Evolutionary conservation across 2,797 vertebrate species (phyloP).

Genomic region (Lerista edwardsae): DNA sequence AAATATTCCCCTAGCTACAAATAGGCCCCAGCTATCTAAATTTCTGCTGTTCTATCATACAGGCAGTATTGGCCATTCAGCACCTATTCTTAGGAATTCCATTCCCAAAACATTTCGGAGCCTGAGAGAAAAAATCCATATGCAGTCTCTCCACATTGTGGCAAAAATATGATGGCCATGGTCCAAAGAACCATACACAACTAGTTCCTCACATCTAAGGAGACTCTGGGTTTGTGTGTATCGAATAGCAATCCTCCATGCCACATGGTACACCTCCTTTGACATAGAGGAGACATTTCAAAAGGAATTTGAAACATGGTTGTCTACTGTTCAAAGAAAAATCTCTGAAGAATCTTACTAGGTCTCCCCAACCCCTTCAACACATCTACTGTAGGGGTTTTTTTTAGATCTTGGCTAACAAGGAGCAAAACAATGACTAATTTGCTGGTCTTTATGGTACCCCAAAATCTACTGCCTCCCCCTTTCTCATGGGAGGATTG

Average conservation of each 20-base stretch:
- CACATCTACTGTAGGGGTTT: not conserved
- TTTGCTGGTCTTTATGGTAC: not conserved
- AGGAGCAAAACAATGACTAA: not conserved
- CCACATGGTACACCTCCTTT: not conserved
- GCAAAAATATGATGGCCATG: not conserved
- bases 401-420: not conserved
- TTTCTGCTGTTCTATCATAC: not conserved
- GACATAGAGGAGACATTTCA: not conserved
- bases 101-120: not conserved
- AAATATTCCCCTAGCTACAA: not conserved
- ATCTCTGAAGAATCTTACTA: not conserved
- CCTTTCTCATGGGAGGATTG: not conserved
- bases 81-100: not conserved
- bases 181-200: not conserved
- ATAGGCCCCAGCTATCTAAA: not conserved
- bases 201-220: not conserved
- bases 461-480: not conserved
- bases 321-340: not conserved
- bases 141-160: not conserved
- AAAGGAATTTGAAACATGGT: not conserved
- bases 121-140: not conserved
- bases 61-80: not conserved
- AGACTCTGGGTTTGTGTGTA: not conserved
- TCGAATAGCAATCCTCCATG: not conserved
- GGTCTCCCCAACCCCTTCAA: not conserved